Evolutionary conservation across 2,113 vertebrate genomes (phyloP).

Genomic region (Malurus melanocephalus): DNA sequence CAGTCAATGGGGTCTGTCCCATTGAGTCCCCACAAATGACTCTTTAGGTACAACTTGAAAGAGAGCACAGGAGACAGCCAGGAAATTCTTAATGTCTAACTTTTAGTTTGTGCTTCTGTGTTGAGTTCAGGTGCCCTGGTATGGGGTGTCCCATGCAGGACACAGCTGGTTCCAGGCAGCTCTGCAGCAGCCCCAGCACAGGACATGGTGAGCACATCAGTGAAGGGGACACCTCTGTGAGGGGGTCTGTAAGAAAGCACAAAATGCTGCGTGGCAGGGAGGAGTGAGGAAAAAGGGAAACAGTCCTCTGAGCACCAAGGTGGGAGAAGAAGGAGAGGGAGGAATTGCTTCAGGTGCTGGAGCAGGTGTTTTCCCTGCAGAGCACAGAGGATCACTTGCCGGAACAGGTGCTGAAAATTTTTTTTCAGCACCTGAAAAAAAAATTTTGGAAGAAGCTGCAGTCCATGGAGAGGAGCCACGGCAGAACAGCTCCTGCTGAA

Average conservation of each 20-base stretch:
- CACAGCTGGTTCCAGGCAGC: not conserved
- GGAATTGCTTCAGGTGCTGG: not conserved
- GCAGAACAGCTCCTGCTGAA: not conserved
- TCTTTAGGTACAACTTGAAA: not conserved
- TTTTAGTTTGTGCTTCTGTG: not conserved
- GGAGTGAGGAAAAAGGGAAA: not conserved
- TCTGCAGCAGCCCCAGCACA: rapidly evolving
- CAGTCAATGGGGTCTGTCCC: not conserved
- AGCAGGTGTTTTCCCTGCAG: not conserved
- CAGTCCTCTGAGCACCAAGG: not conserved
- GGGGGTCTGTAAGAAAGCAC: not conserved
- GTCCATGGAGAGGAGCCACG: not conserved
- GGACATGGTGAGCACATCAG: not conserved
- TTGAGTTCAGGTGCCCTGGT: not conserved
- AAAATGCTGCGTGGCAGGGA: not conserved
- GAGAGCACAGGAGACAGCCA: not conserved
- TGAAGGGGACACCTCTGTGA: not conserved
- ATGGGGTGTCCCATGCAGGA: not conserved
- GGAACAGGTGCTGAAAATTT: not conserved
- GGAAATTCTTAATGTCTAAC: not conserved
- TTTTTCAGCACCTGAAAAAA: no score
- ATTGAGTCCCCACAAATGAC: not conserved
- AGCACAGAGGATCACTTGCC: not conserved
- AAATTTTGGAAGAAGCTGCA: not conserved
- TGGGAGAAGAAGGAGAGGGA: not conserved